A percentile compares a stretch with the other conserved stretches of the same genome.
phyloP scores from a whole-genome alignment of 2,888 invertebrate genomes.

The Linyphia triangularis region DNA sequence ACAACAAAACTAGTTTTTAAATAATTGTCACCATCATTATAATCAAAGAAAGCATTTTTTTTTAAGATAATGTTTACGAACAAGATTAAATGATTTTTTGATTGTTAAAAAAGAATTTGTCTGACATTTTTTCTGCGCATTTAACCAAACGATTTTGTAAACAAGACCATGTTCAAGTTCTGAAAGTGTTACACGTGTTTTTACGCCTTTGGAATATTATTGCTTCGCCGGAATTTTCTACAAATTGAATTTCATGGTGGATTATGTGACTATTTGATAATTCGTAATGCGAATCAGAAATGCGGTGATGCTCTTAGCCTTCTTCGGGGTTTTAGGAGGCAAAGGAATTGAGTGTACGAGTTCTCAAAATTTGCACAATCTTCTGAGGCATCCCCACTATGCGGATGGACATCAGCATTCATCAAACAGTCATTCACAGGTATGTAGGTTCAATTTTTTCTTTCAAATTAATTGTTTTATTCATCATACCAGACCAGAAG shows the following conservation, averaged over 20 bases:
- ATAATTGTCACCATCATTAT: not conserved
- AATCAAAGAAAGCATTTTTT: not conserved
- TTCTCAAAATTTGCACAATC: conserved; percentile 56
- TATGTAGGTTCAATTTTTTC: not conserved
- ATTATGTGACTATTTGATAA: conserved; percentile 54
- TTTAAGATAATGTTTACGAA: not conserved
- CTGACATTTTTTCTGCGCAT: not conserved
- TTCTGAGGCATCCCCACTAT: conserved; percentile 65
- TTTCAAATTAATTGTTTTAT: not conserved
- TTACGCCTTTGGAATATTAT: not conserved
- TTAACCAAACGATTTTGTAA: not conserved
- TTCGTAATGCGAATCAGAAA: conserved; percentile 23
- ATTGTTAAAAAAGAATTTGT: not conserved
- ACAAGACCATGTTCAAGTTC: not conserved
- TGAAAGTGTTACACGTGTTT: not conserved
- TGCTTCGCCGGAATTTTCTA: not conserved
- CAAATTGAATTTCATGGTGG: not conserved
- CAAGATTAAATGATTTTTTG: not conserved
- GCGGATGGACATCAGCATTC: conserved; percentile 62
- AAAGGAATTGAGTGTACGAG: conserved; percentile 35
- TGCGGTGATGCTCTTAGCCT: conserved; percentile 7
- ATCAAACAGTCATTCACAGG: conserved; percentile 33
- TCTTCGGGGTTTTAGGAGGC: conserved; percentile 19
- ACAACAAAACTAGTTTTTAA: not conserved
- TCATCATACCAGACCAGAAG: not conserved